Evolutionary conservation across 2,797 vertebrate genomes (phyloP), one percentile per base, ranked within the genome.

Genomic region (Hyperoplus lanceolatus): DNA sequence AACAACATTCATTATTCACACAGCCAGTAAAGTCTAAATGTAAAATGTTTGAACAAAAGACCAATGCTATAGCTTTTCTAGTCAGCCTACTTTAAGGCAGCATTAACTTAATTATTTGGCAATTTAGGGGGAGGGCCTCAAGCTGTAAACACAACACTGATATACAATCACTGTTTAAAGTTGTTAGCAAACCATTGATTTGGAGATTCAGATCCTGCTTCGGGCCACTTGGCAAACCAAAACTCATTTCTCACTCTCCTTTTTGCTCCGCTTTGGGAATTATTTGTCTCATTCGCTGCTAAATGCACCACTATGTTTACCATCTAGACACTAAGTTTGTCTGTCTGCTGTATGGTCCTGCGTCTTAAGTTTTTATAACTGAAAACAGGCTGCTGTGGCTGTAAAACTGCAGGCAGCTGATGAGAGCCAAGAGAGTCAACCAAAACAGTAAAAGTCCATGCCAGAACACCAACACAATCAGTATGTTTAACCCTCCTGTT

Each of bases 271-370:
- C 29, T 29, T 29, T 29, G 29, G 29, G 29, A 29, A 29, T 29
- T 29, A 4, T 1, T 12, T 51, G 11, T 41, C 2, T 41, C 14
- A 51, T 29, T 11, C 61, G n/a, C 14, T 39, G 51, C 43, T 18
- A 9, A 66, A 41, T 65, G 72, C 11, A 29, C 49, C 54, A 65
- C 51, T 39, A 2, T 16, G 49, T 43, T 61, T 8, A 60, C 49
- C 29, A 53, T 38, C 14, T 36, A 15, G 9, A 42, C 5, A 4
- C 57, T 11, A 12, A 41, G 38, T 63, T 77, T 71, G 49, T 46
- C 67, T 36, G 15, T 18, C 3, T 21, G 14, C 43, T 39, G 4
- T 70, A 38, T 15, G 8, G 5, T 49, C 5, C 36, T 42, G 16
- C 5, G 9, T 11, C 13, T 14, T 14, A 21, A 36, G 15, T 10